Conservation (phyloP, 2,797 vertebrate genomes). For the Melanotaenia trifasciata region DNA sequence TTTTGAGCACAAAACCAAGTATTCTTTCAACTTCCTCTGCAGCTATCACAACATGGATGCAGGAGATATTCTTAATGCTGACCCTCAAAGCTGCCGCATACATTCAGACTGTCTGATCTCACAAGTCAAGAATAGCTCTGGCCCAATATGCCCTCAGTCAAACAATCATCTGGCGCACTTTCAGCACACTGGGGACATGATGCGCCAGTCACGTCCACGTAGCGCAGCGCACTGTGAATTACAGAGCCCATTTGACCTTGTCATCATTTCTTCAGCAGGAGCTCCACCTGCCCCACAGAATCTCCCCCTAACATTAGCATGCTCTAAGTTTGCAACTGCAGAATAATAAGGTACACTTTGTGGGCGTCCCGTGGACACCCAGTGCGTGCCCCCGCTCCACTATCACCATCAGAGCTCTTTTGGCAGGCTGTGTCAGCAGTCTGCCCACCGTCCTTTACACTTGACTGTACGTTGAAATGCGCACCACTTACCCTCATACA, state of each 20-base stretch:
- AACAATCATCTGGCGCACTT: constrained; percentile 13
- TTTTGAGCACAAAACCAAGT: constrained; percentile 34
- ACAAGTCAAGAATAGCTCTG: constrained; percentile 4
- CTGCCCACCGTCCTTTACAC: neutral
- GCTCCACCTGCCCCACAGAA: constrained; percentile 1
- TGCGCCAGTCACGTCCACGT: constrained; percentile 21
- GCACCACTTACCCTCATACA: constrained; percentile 51
- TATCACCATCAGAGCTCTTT: neutral
- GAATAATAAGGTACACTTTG: constrained; percentile 3
- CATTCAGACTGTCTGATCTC: constrained; percentile 4
- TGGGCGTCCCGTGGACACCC: neutral
- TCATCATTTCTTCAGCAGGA: constrained; percentile 2
- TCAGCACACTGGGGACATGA: neutral
- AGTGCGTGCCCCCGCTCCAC: neutral
- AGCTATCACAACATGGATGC: constrained; percentile 70
- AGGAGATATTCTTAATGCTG: neutral
- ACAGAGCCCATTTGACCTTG: constrained; percentile 59
- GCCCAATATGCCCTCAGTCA: neutral
- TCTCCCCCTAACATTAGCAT: constrained; percentile 1
- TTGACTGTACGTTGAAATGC: neutral
- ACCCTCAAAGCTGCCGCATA: constrained; percentile 1
- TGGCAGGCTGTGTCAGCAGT: constrained; percentile 35
- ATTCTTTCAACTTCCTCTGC: constrained; percentile 62
- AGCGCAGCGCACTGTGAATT: constrained; percentile 42
- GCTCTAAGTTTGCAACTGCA: neutral